Evolutionary conservation across 2,888 invertebrate genomes (phyloP), one percentile per base, ranked within the genome.

Genomic region (Temnothorax rugatulus): DNA sequence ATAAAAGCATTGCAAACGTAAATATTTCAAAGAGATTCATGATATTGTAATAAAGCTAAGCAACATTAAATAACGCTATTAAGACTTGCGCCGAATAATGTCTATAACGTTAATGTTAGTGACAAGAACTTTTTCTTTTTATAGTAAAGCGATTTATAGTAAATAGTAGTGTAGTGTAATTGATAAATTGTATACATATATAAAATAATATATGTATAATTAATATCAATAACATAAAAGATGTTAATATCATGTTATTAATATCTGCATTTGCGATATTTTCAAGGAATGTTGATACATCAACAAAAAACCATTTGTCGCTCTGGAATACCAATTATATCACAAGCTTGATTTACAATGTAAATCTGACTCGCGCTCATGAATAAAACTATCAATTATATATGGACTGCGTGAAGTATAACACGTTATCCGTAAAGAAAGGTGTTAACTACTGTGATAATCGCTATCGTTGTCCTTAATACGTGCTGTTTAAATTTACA

Each of bases 361-460:
- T 25, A 38, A 38, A 66, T 66, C 13, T 41, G n/a, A 66, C 8
- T 34, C 25, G 34, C 21, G 50, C 4, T 76, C 41, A 75, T 63
- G 8, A 63, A 63, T 34, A 47, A 13, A 54, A 13, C 13, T n/a
- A 38, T 38, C 38, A 41, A 41, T 41, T 29, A 9, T 9, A 21
- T 44, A 44, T 15, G 9, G 34, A 34, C 15, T 13, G 5, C n/a
- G 13, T 5, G 13, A 76, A 38, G 34, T 47, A 4, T 63, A 50
- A 50, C 9, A 21, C 9, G 13, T 47, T 76, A 52, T 25, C 9
- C 34, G 21, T 34, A 64, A 61, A 61, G 11, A 25, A 41, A 38
- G 25, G 15, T 15, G 13, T 5, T 25, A 47, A 63, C n/a, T 73
- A 15, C 25, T 11, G 9, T 15, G 21, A 64, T 38, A 75, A 18